Conservation (phyloP, 2,113 vertebrate genomes). For the Centropus bengalensis region DNA sequence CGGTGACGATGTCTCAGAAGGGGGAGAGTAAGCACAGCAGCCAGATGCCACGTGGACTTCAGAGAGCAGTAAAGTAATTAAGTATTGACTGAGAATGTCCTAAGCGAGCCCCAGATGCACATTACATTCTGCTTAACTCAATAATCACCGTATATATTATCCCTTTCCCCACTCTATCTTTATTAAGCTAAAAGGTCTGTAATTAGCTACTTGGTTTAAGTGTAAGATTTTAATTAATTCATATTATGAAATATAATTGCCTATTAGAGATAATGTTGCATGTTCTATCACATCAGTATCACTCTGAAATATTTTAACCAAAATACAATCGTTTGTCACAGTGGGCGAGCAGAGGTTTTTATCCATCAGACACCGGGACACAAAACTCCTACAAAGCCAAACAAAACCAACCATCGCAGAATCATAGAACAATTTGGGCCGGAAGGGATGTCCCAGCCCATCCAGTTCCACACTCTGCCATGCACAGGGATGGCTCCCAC, state of each 20-base stretch:
- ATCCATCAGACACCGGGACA: not conserved
- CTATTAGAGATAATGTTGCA: not conserved
- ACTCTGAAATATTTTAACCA: not conserved
- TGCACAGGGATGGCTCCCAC: no score
- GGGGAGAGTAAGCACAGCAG: not conserved
- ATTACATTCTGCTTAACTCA: conserved; percentile 51
- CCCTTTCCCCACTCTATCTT: conserved; percentile 35
- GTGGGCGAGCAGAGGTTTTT: not conserved
- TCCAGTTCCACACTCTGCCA: no score
- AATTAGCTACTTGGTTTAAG: conserved; percentile 64
- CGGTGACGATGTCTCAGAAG: not conserved
- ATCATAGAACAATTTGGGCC: no score
- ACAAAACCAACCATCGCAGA: not conserved
- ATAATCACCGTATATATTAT: conserved; percentile 53
- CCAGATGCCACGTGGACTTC: not conserved
- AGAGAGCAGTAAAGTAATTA: conserved; percentile 51
- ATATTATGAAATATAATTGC: conserved; percentile 15
- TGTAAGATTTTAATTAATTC: conserved; percentile 49
- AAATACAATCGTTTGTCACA: not conserved
- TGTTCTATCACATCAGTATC: not conserved
- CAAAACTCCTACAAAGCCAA: not conserved
- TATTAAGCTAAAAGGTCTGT: conserved; percentile 50
- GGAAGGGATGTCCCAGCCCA: no score
- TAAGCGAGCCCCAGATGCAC: conserved; percentile 1
- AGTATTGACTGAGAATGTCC: conserved; percentile 61